phyloP scores from a whole-genome alignment of 2,113 vertebrate species.

The Labrus mixtus region DNA sequence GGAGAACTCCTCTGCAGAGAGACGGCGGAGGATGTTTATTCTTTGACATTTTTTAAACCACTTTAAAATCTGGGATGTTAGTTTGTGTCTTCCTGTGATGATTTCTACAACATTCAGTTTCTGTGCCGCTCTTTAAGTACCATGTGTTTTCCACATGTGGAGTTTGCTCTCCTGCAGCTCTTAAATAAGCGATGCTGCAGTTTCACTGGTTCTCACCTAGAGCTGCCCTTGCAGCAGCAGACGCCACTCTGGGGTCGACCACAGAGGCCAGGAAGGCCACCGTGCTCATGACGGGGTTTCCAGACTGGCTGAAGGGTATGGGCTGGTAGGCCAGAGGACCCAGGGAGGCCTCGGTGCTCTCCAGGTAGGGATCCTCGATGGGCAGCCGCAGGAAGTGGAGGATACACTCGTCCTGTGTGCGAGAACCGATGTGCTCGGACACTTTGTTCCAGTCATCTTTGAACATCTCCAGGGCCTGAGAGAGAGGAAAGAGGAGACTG shows the following conservation, averaged over 20 bases:
- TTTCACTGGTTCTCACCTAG: slow-evolving; percentile 83
- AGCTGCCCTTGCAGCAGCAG: slow-evolving; percentile 94
- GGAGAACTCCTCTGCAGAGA: slow-evolving; percentile 92
- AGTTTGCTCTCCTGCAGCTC: not conserved
- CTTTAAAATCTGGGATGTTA: no score
- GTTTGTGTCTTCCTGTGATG: no score
- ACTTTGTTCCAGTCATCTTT: slow-evolving; percentile 99
- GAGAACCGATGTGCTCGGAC: slow-evolving; percentile 95
- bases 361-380: slow-evolving; percentile 96
- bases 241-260: slow-evolving; percentile 95
- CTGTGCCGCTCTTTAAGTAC: no score
- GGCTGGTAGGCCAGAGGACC: slow-evolving; percentile 96
- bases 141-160: no score
- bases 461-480: slow-evolving; percentile 96
- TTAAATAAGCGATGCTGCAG: not conserved
- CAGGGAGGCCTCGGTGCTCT: slow-evolving; percentile 90
- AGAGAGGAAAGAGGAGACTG: no score
- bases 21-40: not conserved
- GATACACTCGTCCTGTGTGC: slow-evolving; percentile 97
- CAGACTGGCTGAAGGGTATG: slow-evolving; percentile 96
- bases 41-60: not conserved
- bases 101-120: no score
- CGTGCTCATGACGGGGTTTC: slow-evolving; percentile 98
- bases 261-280: slow-evolving; percentile 97
- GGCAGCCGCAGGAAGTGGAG: slow-evolving; percentile 96